These are phyloP conservation scores for Arvicanthis niloticus DNA, from an alignment of 2,113 vertebrate genomes.

Conservation along the genomic window DNA sequence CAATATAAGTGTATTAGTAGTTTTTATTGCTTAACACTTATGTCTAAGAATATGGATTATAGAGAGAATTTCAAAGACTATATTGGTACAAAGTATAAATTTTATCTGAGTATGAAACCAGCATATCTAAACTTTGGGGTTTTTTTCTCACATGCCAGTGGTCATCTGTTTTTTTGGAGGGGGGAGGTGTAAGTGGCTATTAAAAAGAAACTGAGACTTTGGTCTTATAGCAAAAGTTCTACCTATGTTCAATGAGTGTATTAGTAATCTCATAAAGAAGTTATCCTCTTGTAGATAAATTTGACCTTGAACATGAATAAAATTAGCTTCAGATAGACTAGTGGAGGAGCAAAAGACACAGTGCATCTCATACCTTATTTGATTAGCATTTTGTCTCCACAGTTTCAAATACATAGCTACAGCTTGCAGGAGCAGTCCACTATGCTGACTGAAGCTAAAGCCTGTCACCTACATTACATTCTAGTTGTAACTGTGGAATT, in stretches of 20 bases:
- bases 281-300: neutral
- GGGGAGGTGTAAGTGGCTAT: neutral
- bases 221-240: conserved; percentile 19
- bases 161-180: neutral
- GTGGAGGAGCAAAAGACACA: neutral
- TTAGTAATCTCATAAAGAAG: neutral
- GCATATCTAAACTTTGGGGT: neutral
- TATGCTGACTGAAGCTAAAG: neutral
- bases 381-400: neutral
- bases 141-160: neutral
- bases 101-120: conserved; percentile 15
- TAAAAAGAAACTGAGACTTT: neutral
- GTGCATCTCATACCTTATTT: neutral
- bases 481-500: neutral
- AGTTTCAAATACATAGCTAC: neutral
- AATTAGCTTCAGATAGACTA: conserved; percentile 4
- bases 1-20: neutral
- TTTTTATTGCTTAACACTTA: conserved; percentile 26
- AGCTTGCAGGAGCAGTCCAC: neutral
- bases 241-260: neutral
- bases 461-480: neutral
- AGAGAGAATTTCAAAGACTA: conserved; percentile 42
- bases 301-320: conserved; percentile 5
- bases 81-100: neutral
- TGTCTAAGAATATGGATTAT: conserved; percentile 34